Evolutionary conservation across 2,113 vertebrate species (phyloP).

Genomic region (Glaucomys volans): DNA sequence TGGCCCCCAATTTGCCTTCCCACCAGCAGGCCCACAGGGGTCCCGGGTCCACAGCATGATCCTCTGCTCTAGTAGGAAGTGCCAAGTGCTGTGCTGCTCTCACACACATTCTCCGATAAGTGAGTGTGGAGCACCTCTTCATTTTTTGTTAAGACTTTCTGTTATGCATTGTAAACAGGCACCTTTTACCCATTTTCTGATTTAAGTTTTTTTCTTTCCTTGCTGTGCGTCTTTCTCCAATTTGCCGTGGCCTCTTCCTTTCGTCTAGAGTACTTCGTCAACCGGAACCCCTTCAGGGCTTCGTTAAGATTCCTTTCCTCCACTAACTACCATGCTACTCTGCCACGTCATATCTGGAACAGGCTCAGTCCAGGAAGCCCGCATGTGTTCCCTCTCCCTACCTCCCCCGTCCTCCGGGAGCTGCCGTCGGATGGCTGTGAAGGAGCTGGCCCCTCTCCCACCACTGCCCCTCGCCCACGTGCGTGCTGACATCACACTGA

Average conservation of each 20-base stretch:
- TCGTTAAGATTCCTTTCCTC: background rate
- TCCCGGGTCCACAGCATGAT: rapidly evolving
- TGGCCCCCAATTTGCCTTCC: too few relatives aligned
- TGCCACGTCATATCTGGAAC: background rate
- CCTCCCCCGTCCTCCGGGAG: background rate
- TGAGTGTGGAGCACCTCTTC: background rate
- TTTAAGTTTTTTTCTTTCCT: background rate
- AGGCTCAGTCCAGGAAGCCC: too few relatives aligned
- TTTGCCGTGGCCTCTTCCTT: background rate
- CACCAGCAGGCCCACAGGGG: background rate
- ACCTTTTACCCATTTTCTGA: background rate
- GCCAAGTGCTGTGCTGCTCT: too few relatives aligned
- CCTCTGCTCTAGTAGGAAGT: background rate
- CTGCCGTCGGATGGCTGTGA: too few relatives aligned
- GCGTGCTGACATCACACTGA: background rate
- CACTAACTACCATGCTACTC: background rate
- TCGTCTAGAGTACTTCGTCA: background rate
- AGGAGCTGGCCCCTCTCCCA: too few relatives aligned
- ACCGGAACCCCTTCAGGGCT: background rate
- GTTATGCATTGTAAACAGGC: background rate
- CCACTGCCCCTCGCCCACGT: background rate
- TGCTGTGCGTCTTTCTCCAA: too few relatives aligned
- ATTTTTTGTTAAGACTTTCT: background rate
- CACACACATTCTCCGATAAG: background rate
- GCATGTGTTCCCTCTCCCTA: too few relatives aligned